Conservation (phyloP, 2,113 vertebrate species). For the Rhineura floridana region DNA sequence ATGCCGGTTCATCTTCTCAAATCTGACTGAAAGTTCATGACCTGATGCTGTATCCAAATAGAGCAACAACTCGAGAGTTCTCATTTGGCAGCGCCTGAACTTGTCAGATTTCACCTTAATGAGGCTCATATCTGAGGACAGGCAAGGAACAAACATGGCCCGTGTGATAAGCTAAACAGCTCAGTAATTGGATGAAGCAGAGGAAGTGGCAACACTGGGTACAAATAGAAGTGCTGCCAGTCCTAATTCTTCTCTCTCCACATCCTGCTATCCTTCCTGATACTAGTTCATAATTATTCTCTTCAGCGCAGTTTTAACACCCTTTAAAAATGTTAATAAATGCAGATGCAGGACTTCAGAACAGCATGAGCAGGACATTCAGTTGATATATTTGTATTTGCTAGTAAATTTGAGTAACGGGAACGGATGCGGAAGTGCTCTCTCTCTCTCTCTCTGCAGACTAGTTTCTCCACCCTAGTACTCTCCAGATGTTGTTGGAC, state of each 20-base stretch:
- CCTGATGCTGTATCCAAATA: conserved; percentile 51
- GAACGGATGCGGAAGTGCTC: not conserved
- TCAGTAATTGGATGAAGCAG: conserved; percentile 63
- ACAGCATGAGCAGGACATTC: not conserved
- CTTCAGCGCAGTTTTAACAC: not conserved
- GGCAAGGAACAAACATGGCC: conserved; percentile 36
- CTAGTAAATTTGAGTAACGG: not conserved
- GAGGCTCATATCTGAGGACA: conserved; percentile 60
- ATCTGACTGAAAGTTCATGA: conserved; percentile 43
- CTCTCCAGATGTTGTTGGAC: not conserved
- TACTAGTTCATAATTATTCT: not conserved
- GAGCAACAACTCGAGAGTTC: conserved; percentile 48
- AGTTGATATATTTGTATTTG: not conserved
- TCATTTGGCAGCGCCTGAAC: conserved; percentile 30
- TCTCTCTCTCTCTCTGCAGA: not conserved
- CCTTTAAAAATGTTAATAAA: not conserved
- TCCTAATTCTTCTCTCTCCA: not conserved
- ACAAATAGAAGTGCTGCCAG: conserved; percentile 52
- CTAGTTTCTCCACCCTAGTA: not conserved
- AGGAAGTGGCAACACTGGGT: conserved; percentile 32
- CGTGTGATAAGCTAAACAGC: conserved; percentile 43
- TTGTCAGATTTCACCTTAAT: conserved; percentile 69
- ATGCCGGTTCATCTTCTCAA: conserved; percentile 5
- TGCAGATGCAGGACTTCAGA: not conserved
- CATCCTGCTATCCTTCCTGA: not conserved